These are phyloP conservation scores for Graptemys geographica DNA, from an alignment of 2,797 vertebrate genomes.

Conservation along the genomic window DNA sequence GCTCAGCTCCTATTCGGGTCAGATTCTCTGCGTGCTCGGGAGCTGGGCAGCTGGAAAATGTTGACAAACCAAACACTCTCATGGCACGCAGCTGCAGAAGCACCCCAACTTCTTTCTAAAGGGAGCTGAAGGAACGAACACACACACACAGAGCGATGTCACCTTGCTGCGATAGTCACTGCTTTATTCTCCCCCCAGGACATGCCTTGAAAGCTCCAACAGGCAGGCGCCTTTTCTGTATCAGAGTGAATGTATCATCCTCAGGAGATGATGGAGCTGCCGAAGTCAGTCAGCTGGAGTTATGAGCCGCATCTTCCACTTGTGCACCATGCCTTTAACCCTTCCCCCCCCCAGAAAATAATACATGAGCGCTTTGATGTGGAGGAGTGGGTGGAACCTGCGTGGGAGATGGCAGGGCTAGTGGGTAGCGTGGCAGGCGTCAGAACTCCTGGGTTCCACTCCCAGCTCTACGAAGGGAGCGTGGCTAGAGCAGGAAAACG, in stretches of 20 bases:
- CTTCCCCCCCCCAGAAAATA: not conserved
- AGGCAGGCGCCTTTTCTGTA: constrained; percentile 14
- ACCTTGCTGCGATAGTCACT: not conserved
- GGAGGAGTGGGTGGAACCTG: not conserved
- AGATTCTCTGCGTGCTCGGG: not conserved
- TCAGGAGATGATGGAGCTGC: not conserved
- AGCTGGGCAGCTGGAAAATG: too few species aligned
- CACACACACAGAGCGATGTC: not conserved
- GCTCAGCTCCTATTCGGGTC: not conserved
- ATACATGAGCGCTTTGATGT: accelerated
- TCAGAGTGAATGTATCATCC: constrained; percentile 22
- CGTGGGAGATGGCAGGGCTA: too few species aligned
- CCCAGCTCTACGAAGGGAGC: too few species aligned
- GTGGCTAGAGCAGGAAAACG: too few species aligned
- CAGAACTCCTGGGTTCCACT: too few species aligned
- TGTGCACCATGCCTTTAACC: accelerated
- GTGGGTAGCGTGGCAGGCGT: too few species aligned
- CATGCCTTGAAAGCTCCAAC: not conserved
- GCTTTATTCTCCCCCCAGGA: constrained; percentile 12
- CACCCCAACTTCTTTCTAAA: too few species aligned
- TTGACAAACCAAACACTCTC: too few species aligned
- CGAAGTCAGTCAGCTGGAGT: not conserved
- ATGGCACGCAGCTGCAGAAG: too few species aligned
- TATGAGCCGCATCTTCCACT: constrained; percentile 20
- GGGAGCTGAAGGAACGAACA: too few species aligned